Evolutionary conservation across 2,113 vertebrate genomes (phyloP), one percentile per base, ranked within the genome.

Genomic region (Coryphaenoides rupestris): DNA sequence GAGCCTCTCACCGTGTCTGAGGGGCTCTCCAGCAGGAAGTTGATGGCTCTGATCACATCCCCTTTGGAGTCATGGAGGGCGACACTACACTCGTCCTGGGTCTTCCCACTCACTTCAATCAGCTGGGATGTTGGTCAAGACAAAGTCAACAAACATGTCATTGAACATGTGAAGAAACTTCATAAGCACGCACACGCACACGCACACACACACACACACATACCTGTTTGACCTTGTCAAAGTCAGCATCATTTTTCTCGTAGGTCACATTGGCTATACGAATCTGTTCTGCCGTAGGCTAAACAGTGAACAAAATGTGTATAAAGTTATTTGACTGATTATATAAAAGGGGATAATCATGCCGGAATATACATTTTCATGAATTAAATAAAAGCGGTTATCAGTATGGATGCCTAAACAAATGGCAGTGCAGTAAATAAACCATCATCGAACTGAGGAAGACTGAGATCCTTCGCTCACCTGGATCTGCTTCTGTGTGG

Each of bases 221-320:
- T 72, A 95, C 96, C 92, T 98, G 96, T 86, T 98, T 96, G 78
- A 99, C 94, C 89, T 98, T 98, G 82, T 92, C 96, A 89, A 98
- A 99, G 82, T 98, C 95, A 62, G 92, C 77, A 21, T 99, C 95
- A 2, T 94, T 99, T 91, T 97, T 96, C 91, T 98, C 96, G 0
- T 95, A 97, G 86, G 98, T 98, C 92, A 99, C 87, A 79, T 98
- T 94, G 83, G 96, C 96, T 0, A 99, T 92, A 75, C 95, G 96
- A 84, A 99, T 96, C 86, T 99, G 96, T 93, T 99, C 96, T 79
- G 94, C 95, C 89, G 96, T 99, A 83, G 95, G 94, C 96, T 99
- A 75, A 28, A 79, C 89, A 88, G 74, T 2, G 76, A 76, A 74
- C 10, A 57, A 76, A n/a, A n/a, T n/a, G n/a, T 73, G 12, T 55